Conservation (phyloP, 2,888 invertebrate genomes). For the Torymus aiolomorphi region DNA sequence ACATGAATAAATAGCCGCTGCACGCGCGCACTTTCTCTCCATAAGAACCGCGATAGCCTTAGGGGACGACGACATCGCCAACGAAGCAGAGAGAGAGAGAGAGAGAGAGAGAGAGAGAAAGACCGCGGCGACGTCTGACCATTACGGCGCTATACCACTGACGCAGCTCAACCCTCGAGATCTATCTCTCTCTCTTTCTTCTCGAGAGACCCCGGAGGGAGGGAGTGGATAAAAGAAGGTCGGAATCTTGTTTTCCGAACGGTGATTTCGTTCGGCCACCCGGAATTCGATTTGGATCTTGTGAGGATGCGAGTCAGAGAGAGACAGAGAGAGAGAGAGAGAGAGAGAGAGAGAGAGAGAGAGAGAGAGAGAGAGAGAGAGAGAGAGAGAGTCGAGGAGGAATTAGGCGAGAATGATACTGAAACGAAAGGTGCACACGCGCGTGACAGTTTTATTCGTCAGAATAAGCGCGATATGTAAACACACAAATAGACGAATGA, state of each 20-base stretch:
- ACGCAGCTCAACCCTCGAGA: constrained; percentile 4
- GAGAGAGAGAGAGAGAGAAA: neutral
- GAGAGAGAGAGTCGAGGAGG: neutral
- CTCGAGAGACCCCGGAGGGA: neutral
- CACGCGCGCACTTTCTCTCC: no score
- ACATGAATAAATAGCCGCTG: no score
- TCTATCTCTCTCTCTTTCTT: neutral
- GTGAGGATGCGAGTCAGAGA: neutral
- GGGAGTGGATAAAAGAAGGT: constrained; percentile 15
- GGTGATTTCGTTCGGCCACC: constrained; percentile 35
- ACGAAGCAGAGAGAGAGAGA: neutral
- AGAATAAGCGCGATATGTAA: neutral
- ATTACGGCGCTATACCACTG: constrained; percentile 10
- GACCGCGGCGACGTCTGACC: constrained; percentile 5
- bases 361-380: neutral
- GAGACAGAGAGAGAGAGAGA: no score
- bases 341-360: constrained; percentile 1
- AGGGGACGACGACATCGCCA: neutral
- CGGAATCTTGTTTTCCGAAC: constrained; percentile 42
- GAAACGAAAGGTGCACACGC: neutral
- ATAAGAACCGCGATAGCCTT: no score
- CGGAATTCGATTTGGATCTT: constrained; percentile 36
- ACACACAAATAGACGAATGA: no score
- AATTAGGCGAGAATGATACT: constrained; percentile 19
- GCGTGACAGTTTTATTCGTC: constrained; percentile 29